These are phyloP conservation scores for Entelurus aequoreus DNA, from an alignment of 2,113 vertebrate genomes.

Conservation along the genomic window DNA sequence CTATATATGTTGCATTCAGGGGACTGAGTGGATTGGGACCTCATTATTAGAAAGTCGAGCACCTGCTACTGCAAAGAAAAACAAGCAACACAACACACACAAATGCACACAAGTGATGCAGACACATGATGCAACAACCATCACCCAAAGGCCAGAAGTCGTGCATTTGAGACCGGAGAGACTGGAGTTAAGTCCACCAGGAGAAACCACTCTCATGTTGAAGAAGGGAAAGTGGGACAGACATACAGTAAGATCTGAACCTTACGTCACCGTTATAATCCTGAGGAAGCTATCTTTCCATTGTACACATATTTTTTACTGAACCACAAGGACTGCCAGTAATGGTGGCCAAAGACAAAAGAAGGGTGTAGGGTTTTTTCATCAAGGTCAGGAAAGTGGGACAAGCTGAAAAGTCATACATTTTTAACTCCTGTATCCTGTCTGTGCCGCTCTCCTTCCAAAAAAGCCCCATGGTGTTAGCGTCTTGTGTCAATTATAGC, in stretches of 20 bases:
- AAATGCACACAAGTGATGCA: constrained; percentile 24
- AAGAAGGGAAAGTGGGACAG: constrained; percentile 33
- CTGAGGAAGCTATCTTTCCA: constrained; percentile 18
- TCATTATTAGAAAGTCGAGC: constrained; percentile 54
- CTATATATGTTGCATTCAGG: constrained; percentile 32
- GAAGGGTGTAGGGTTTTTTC: constrained; percentile 13
- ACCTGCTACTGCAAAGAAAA: constrained; percentile 53
- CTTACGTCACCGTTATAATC: constrained; percentile 27
- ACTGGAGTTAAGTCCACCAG: constrained; percentile 21
- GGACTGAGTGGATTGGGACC: constrained; percentile 51
- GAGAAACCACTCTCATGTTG: constrained; percentile 7
- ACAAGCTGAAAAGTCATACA: constrained; percentile 53
- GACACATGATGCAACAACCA: constrained; percentile 34
- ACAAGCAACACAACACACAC: constrained; percentile 33
- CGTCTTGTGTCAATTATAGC: constrained; percentile 35
- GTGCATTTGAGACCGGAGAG: constrained; percentile 7
- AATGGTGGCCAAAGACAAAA: background rate
- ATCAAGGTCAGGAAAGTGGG: constrained; percentile 46
- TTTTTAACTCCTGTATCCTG: constrained; percentile 50
- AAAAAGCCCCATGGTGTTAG: constrained; percentile 18
- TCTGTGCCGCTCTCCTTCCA: constrained; percentile 46
- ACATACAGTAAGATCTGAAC: constrained; percentile 33
- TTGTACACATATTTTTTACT: constrained; percentile 33
- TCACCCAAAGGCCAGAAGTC: constrained; percentile 19
- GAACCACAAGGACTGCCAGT: constrained; percentile 10